Percentiles rank a stretch among this genome's conserved stretches.
Evolutionary conservation across 2,113 vertebrate genomes (phyloP).

Genomic region (Sapayoa aenigma): DNA sequence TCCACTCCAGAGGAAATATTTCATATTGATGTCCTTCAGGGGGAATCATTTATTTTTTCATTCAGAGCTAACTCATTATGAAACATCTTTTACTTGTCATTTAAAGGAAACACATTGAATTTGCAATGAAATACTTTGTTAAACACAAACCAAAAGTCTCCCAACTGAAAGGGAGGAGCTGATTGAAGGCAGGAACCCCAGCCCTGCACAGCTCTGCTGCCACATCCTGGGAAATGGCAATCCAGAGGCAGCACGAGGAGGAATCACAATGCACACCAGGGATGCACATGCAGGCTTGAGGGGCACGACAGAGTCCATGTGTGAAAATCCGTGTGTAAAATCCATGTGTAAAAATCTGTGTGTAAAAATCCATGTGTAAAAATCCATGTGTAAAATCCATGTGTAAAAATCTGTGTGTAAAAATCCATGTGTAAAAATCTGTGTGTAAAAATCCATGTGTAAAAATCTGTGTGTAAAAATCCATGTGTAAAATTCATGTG

Average conservation of each 20-base stretch:
- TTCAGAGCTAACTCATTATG: not conserved
- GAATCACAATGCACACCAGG: not conserved
- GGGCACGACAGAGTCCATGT: not conserved
- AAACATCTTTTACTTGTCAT: conserved; percentile 2
- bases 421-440: not conserved
- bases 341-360: not conserved
- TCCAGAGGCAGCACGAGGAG: not conserved
- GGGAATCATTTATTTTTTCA: not conserved
- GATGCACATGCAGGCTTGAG: not conserved
- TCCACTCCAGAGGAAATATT: not conserved
- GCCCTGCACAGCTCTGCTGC: not conserved
- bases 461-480: not conserved
- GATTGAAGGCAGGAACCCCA: not conserved
- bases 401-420: no score
- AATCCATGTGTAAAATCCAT: not conserved
- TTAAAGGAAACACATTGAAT: not conserved
- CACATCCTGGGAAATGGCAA: rapidly evolving
- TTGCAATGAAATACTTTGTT: not conserved
- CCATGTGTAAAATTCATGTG: no score
- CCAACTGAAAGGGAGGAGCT: not conserved
- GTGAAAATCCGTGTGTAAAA: not conserved
- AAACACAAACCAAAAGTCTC: not conserved
- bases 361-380: not conserved
- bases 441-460: not conserved
- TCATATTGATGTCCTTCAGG: not conserved